Base-by-base conservation (phyloP, 2,113 vertebrate species). In the Actenoides hombroni region DNA sequence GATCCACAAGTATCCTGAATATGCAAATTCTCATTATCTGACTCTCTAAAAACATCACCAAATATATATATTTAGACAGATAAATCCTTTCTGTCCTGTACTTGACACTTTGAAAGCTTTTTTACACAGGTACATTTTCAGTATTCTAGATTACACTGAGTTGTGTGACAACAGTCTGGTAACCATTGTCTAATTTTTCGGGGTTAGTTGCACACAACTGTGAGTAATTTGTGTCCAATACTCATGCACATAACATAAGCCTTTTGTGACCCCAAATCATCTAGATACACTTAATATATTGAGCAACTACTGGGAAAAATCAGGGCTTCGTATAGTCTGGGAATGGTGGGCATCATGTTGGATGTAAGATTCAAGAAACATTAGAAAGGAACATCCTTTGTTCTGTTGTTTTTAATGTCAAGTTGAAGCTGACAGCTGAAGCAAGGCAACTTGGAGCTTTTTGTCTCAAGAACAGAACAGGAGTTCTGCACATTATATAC, bases 401-500 rank as follows among this genome's bases (percentile, higher is more conserved):
- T n/a, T 53, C 29, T 18, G 29, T 18, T 83, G 20, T 17, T 59
- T 84, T 82, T 64, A 56, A 68, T 0, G 0, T 18, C n/a, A 59
- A 4, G 5, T 44, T 71, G 53, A 63, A 88, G 8, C 18, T 24
- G 37, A 24, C 12, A 75, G 31, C 4, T 4, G 0, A 63, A 78
- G 81, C 39, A 73, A 54, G 15, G 37, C 2, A 19, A 9, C 16
- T 35, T 49, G 16, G 19, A 15, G 42, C 13, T 59, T 76, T 78
- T 64, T 42, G 10, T 35, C 23, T 56, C 65, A 54, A 60, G 20
- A 77, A 49, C 39, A 49, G 16, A 70, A 39, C 13, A 31, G 11
- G 16, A 54, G 3, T 64, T 79, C 63, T 82, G 14, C 19, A 37
- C 0, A 0, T 51, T 70, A 16, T 23, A 23, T 59, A 28, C 8